Base-by-base conservation (phyloP, 2,113 vertebrate genomes). In the Coptodon rendalli region DNA sequence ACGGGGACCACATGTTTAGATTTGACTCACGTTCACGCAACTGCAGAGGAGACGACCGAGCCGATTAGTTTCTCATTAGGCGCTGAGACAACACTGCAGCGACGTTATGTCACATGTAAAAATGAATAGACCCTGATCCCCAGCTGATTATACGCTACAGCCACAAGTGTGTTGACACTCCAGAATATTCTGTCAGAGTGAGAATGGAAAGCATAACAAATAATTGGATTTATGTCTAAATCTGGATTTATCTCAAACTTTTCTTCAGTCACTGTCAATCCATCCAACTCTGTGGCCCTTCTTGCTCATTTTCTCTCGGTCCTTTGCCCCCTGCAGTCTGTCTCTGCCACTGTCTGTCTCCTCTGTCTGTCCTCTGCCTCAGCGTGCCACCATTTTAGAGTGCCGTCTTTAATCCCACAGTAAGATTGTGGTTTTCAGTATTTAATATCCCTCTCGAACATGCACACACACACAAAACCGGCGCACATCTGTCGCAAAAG, bases 401-500 rank as follows among this genome's bases (percentile, higher is more conserved):
- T 91, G 88, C 94, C 88, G 91, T 90, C 82, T 91, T 91, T 96
- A 96, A 97, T 96, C 95, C 93, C 76, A 68, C 71, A 84, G 93
- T 90, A 85, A 93, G 93, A 96, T 94, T 96, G 92, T 93, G 81
- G 92, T 94, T 95, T 95, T 95, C 90, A 94, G 89, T 92, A 93
- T 94, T 95, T 95, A 95, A 95, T 95, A 91, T 89, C 94, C 88
- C 83, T 0, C 84, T 68, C 24, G 7, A 63, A 48, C 80, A 24
- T 71, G 50, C 90, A 80, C 68, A 52, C 85, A 68, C 79, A 50
- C 78, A 81, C 76, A 66, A 16, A 80, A 82, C 40, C 6, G 22
- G 31, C 80, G 50, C 89, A 87, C 89, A 93, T 92, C 93, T 94
- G 92, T 93, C 53, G 48, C 84, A 86, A 81, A 86, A 87, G 79